phyloP scores from a whole-genome alignment of 2,113 vertebrate species.

The Strix aluco region DNA sequence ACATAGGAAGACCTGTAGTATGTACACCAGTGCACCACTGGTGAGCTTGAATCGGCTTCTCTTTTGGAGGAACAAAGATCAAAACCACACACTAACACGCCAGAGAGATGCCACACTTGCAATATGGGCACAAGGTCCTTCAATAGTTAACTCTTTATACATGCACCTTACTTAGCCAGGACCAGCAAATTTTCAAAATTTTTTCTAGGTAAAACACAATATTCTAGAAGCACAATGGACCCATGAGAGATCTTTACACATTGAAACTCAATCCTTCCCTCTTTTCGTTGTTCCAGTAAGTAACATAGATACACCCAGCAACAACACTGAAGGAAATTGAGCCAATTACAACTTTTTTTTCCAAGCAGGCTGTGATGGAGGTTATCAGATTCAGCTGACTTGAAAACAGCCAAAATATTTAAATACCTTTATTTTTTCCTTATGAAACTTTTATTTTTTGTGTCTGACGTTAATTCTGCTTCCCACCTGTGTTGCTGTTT shows the following conservation, averaged over 20 bases:
- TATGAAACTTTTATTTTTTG: neutral
- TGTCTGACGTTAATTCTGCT: neutral
- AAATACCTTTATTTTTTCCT: neutral
- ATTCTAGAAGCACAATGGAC: neutral
- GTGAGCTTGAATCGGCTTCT: neutral
- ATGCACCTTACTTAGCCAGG: neutral
- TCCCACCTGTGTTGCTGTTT: neutral
- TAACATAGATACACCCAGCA: neutral
- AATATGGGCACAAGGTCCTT: neutral
- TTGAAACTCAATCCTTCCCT: neutral
- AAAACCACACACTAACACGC: neutral
- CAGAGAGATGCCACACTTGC: accelerated
- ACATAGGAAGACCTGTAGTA: neutral
- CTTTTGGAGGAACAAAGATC: neutral
- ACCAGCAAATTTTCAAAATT: neutral
- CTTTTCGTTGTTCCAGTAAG: neutral
- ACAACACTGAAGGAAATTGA: neutral
- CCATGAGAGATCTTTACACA: too few species aligned
- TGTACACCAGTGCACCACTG: accelerated
- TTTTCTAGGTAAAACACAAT: neutral
- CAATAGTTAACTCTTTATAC: neutral
- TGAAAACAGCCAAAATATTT: neutral
- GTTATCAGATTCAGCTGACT: neutral
- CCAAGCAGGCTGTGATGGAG: neutral
- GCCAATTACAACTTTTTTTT: too few species aligned